phyloP scores from a whole-genome alignment of 2,113 vertebrate species.

The Anseranas semipalmata region DNA sequence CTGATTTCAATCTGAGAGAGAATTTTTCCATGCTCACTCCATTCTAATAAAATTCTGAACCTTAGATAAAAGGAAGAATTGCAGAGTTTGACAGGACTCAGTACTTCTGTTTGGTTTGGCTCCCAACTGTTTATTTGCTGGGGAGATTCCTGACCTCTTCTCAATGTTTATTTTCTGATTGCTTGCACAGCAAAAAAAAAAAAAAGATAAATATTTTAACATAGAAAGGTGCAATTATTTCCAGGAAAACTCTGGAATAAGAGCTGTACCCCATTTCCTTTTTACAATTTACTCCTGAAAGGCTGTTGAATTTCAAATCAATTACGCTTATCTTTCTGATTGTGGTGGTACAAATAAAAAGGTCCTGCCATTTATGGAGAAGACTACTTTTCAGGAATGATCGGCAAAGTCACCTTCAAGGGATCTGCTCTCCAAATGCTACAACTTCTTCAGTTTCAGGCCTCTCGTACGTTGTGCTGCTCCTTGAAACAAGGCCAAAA shows the following conservation, averaged over 20 bases:
- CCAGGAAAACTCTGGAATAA: not conserved
- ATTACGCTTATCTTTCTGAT: not conserved
- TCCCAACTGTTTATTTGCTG: not conserved
- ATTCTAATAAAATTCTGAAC: not conserved
- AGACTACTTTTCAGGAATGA: not conserved
- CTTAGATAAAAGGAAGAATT: not conserved
- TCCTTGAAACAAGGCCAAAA: not conserved
- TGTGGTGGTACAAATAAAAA: not conserved
- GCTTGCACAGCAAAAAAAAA: not conserved
- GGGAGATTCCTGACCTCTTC: not conserved
- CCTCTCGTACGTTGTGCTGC: not conserved
- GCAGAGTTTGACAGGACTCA: not conserved
- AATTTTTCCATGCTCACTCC: not conserved
- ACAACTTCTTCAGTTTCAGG: not conserved
- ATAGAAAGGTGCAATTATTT: not conserved
- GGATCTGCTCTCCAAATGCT: not conserved
- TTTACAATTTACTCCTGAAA: not conserved
- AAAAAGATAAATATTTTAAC: not conserved
- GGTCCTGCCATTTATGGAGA: not conserved
- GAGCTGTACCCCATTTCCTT: not conserved
- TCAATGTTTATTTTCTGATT: not conserved
- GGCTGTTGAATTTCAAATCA: not conserved
- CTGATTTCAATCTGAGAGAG: not conserved
- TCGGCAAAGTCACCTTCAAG: slow-evolving; percentile 12
- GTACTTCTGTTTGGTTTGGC: not conserved